Conservation (phyloP, 2,797 vertebrate genomes). For the Coregonus sp. region DNA sequence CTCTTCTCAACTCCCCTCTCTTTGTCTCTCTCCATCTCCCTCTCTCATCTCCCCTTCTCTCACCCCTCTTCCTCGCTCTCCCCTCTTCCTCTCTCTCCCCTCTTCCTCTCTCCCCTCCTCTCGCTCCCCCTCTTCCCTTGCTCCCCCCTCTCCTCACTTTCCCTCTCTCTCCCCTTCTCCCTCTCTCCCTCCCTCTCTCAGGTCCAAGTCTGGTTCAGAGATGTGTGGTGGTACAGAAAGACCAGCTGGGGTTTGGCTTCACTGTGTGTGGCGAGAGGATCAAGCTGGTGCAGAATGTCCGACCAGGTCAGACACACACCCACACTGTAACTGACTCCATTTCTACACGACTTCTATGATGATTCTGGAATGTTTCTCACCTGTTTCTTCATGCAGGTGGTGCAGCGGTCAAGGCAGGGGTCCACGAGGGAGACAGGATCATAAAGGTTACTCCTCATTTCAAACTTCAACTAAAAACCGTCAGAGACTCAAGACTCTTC, state of each 20-base stretch:
- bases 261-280: conserved; percentile 92
- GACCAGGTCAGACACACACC: conserved; percentile 78
- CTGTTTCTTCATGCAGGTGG: conserved; percentile 74
- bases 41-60: too few relatives aligned
- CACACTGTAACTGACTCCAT: not conserved
- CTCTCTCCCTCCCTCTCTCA: too few relatives aligned
- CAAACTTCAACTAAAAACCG: too few relatives aligned
- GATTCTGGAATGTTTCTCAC: not conserved
- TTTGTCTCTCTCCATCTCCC: too few relatives aligned
- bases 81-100: too few relatives aligned
- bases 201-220: conserved; percentile 80
- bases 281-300: conserved; percentile 93
- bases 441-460: conserved; percentile 51
- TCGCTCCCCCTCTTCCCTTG: not conserved
- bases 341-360: not conserved
- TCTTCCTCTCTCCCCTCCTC: too few relatives aligned
- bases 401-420: conserved; percentile 89
- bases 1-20: too few relatives aligned
- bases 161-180: not conserved
- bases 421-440: conserved; percentile 93
- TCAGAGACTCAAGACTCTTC: too few relatives aligned
- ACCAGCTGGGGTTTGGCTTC: conserved; percentile 94
- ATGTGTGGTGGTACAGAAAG: conserved; percentile 92
- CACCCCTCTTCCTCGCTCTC: too few relatives aligned
- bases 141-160: not conserved